Evolutionary conservation across 2,888 invertebrate genomes (phyloP), one percentile per base, ranked within the genome.

Genomic region (Drosophila macrospina): DNA sequence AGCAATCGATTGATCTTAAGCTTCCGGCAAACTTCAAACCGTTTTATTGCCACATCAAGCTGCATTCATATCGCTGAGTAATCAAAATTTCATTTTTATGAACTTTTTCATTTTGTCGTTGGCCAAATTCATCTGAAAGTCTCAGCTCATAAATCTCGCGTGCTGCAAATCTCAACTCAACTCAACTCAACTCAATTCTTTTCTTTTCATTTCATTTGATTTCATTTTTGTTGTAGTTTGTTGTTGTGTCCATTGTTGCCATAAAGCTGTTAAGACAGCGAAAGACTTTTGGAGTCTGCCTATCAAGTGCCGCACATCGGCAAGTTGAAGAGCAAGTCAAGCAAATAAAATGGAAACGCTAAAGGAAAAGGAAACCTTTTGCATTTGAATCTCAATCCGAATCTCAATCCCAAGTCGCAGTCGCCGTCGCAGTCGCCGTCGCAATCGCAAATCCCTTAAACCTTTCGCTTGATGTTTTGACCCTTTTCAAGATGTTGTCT

Each of bases 401-500:
- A 80, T 78, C 74, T 16, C 28, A 30, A 54, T 20, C 15, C 26
- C 42, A 42, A 68, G 67, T 51, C 60, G 52, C 45, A 61, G 55
- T 2, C 11, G 4, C 7, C 30, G 39, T 52, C 36, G 51, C 26
- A 50, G 13, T 36, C 8, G 62, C 48, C 63, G 66, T 76, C 66
- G 41, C 61, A 61, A 57, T 59, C 68, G 63, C 68, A 75, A 75
- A 68, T 77, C 74, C 74, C 78, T 75, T 73, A 73, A 73, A 78
- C 75, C 55, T 67, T 85, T 70, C 65, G 73, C 83, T 80, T 84
- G 88, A 88, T 86, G 78, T 78, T 76, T 88, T 88, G 89, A 88
- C 85, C 88, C 89, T 85, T 88, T 85, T 85, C 85, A 85, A 85
- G 85, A 85, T 85, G 89, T 88, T 85, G 85, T 85, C 85, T 85